Evolutionary conservation across 1,140 invertebrate species (phyloP).

Genomic region (Geopemphigus sp.): DNA sequence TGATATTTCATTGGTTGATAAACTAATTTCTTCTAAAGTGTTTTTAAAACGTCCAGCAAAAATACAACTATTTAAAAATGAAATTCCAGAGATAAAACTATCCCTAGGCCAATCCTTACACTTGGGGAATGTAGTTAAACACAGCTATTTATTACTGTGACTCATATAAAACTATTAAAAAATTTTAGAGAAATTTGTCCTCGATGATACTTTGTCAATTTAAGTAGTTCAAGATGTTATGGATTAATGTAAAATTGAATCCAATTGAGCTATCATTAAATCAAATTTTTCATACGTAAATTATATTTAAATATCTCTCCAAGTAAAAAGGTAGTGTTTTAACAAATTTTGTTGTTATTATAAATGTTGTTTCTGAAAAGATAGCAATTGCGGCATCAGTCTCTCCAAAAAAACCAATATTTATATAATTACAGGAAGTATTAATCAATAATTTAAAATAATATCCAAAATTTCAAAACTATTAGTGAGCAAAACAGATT

Average conservation of each 20-base stretch:
- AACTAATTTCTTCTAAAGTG: not conserved
- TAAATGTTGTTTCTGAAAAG: not conserved
- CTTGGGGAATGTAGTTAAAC: not conserved
- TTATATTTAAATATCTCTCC: not conserved
- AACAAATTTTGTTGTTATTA: constrained; percentile 1
- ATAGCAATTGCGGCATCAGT: not conserved
- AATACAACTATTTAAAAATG: not conserved
- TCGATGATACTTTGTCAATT: not conserved
- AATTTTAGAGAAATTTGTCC: not conserved
- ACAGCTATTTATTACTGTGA: not conserved
- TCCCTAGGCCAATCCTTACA: not conserved
- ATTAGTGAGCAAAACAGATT: too few species aligned
- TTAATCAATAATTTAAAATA: not conserved
- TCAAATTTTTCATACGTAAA: not conserved
- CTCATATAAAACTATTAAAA: constrained; percentile 13
- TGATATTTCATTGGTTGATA: not conserved
- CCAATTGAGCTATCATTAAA: not conserved
- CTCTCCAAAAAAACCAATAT: not conserved
- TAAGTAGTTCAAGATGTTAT: not conserved
- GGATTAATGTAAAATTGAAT: not conserved
- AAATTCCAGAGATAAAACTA: not conserved
- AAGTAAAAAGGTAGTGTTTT: not conserved
- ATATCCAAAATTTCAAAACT: not conserved
- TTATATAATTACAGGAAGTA: not conserved
- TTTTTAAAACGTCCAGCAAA: not conserved